Evolutionary conservation across 1,140 invertebrate genomes (phyloP).

Genomic region (Brachionus rotundiformis): DNA sequence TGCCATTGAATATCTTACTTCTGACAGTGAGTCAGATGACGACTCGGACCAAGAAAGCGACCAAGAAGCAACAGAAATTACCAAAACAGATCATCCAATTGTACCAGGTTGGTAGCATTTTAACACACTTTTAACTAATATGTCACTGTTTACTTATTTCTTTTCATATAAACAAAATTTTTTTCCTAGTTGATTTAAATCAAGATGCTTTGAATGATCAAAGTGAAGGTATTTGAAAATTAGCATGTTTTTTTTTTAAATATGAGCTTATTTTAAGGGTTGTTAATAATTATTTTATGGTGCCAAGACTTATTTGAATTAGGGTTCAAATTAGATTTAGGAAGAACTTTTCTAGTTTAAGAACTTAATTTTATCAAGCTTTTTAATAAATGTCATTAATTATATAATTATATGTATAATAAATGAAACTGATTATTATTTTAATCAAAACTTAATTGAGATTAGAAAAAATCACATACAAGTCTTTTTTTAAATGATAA

Average conservation of each 20-base stretch:
- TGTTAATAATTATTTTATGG: background rate
- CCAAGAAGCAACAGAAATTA: background rate
- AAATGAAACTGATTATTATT: background rate
- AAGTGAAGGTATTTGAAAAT: constrained; percentile 46
- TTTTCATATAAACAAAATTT: background rate
- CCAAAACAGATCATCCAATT: background rate
- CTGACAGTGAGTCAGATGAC: constrained; percentile 44
- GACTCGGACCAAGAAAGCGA: constrained; percentile 48
- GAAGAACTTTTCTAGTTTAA: too few species aligned
- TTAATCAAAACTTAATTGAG: background rate
- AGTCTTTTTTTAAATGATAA: background rate
- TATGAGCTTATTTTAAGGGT: background rate
- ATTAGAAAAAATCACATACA: background rate
- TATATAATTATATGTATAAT: background rate
- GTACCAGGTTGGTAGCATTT: constrained; percentile 7
- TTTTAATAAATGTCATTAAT: too few species aligned
- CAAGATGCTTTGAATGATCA: constrained; percentile 28
- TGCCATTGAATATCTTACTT: constrained; percentile 51
- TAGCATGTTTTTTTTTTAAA: background rate
- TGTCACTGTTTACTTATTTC: too few species aligned
- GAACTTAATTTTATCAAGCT: too few species aligned
- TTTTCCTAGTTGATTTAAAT: constrained; percentile 10
- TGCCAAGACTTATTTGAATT: background rate
- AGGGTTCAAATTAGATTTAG: background rate
- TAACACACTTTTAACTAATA: too few species aligned